phyloP scores from a whole-genome alignment of 2,888 invertebrate genomes.

The Dyspetes luteomarginatus region DNA sequence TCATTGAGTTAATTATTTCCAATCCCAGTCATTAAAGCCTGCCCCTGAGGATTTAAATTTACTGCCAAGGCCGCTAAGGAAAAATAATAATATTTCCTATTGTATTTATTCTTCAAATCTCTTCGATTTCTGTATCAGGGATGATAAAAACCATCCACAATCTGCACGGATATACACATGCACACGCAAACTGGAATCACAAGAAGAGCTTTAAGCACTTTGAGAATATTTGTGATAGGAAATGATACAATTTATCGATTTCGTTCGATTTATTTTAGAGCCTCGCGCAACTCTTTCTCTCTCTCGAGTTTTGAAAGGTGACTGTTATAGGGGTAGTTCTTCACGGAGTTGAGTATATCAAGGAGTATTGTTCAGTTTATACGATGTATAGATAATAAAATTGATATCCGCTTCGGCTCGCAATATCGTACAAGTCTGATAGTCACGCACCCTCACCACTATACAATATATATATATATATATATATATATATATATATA shows the following conservation, averaged over 20 bases:
- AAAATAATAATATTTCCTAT: no score
- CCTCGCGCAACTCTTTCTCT: slow-evolving; percentile 3
- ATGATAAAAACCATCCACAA: background rate
- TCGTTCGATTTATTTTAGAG: slow-evolving; percentile 11
- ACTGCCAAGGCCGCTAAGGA: no score
- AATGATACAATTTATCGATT: background rate
- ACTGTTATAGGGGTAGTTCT: slow-evolving; percentile 3
- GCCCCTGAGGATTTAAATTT: no score
- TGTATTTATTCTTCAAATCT: background rate
- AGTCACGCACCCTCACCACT: slow-evolving; percentile 45
- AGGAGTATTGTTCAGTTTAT: background rate
- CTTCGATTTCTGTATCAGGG: background rate
- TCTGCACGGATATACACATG: no score
- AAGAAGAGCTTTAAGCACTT: background rate
- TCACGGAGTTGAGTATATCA: slow-evolving; percentile 20
- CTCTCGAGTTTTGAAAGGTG: background rate
- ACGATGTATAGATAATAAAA: slow-evolving; percentile 45
- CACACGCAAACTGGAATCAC: background rate
- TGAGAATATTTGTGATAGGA: background rate
- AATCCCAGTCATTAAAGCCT: no score
- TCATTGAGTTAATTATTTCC: no score
- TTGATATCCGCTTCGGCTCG: slow-evolving; percentile 44
- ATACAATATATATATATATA: background rate
- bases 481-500: background rate
- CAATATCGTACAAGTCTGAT: slow-evolving; percentile 52